Evolutionary conservation across 2,888 invertebrate species (phyloP).

Genomic region (Macaria notata): DNA sequence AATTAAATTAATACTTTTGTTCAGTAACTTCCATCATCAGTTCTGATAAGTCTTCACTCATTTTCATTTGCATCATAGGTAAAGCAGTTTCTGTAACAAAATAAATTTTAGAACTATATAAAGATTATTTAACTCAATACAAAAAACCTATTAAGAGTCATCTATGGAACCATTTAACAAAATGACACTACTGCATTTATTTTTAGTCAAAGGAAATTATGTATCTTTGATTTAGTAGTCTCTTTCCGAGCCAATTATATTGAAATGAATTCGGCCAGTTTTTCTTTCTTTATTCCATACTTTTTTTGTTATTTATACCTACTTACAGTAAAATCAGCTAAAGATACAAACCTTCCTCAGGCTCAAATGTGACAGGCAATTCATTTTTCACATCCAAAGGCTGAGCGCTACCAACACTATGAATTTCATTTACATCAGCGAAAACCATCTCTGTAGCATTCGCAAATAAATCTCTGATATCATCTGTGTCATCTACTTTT

Average conservation of each 20-base stretch:
- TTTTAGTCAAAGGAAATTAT: too few relatives aligned
- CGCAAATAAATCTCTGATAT: slow-evolving; percentile 12
- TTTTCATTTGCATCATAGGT: slow-evolving; percentile 50
- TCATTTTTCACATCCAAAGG: slow-evolving; percentile 49
- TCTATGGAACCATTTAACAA: too few relatives aligned
- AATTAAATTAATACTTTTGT: slow-evolving; percentile 23
- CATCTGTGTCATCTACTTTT: slow-evolving; percentile 25
- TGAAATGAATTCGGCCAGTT: too few relatives aligned
- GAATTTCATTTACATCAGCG: slow-evolving; percentile 61
- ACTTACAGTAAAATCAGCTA: too few relatives aligned
- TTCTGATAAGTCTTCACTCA: slow-evolving; percentile 56
- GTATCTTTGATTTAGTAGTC: too few relatives aligned
- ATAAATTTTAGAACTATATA: too few relatives aligned
- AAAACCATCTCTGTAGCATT: slow-evolving; percentile 53
- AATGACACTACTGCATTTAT: too few relatives aligned
- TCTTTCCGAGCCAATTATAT: too few relatives aligned
- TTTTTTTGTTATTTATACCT: too few relatives aligned
- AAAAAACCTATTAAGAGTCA: not conserved
- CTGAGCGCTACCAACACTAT: slow-evolving; percentile 34
- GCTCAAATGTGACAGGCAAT: slow-evolving; percentile 19
- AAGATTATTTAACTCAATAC: too few relatives aligned
- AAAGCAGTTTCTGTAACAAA: slow-evolving; percentile 34
- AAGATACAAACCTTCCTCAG: slow-evolving; percentile 28
- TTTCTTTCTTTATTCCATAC: too few relatives aligned
- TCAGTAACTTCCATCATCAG: slow-evolving; percentile 53